These are phyloP conservation scores for Polia nebulosa DNA, from an alignment of 2,888 invertebrate genomes.

Conservation along the genomic window DNA sequence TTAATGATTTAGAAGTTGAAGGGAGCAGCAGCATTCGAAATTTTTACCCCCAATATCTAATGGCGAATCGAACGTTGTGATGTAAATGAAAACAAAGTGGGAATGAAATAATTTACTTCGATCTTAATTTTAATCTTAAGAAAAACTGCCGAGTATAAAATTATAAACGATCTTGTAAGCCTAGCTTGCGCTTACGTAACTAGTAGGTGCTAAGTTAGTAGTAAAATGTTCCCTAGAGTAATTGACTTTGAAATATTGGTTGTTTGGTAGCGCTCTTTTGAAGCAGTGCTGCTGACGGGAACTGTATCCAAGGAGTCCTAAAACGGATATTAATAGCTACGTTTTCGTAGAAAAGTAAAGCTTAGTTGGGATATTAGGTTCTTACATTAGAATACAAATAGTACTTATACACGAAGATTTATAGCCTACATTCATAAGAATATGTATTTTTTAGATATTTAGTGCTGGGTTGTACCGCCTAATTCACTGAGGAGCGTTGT, in stretches of 20 bases:
- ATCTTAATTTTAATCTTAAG: conserved; percentile 88
- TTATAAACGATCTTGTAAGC: conserved; percentile 89
- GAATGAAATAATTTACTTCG: conserved; percentile 67
- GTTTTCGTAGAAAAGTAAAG: conserved; percentile 88
- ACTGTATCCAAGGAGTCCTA: conserved; percentile 77
- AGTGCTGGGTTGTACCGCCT: conserved; percentile 67
- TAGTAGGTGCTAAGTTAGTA: conserved; percentile 91
- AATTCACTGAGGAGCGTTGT: conserved; percentile 69
- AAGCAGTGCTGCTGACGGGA: conserved; percentile 78
- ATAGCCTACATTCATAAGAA: conserved; percentile 90
- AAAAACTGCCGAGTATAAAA: conserved; percentile 89
- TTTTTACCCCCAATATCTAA: conserved; percentile 54
- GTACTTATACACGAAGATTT: conserved; percentile 84
- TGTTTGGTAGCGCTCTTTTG: conserved; percentile 68
- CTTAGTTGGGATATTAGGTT: conserved; percentile 83
- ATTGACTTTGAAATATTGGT: conserved; percentile 95
- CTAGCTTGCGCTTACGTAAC: conserved; percentile 86
- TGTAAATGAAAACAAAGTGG: conserved; percentile 60
- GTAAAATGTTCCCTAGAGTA: conserved; percentile 95
- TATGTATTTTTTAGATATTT: conserved; percentile 77
- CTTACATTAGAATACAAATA: conserved; percentile 82
- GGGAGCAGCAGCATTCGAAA: conserved; percentile 74
- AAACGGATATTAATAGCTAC: conserved; percentile 79
- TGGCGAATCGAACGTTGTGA: conserved; percentile 60
- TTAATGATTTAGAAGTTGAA: conserved; percentile 61